phyloP scores from a whole-genome alignment of 2,797 vertebrate genomes.

The Graptemys geographica region DNA sequence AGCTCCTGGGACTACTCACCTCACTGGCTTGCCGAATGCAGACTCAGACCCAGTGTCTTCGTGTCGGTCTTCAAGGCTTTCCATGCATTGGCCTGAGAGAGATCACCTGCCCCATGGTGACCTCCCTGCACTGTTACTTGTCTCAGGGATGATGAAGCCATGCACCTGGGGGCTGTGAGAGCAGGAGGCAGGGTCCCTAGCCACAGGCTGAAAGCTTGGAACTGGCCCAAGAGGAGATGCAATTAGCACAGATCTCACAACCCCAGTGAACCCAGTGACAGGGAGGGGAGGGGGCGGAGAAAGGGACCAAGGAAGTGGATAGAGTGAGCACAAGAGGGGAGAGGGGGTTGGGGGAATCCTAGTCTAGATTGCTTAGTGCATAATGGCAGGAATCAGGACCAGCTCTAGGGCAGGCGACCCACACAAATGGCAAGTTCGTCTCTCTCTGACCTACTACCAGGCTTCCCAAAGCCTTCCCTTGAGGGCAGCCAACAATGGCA shows the following conservation, averaged over 20 bases:
- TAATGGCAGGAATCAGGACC: neutral
- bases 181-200: too few relatives aligned
- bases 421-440: constrained; percentile 39
- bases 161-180: too few relatives aligned
- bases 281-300: too few relatives aligned
- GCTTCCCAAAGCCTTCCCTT: neutral
- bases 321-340: neutral
- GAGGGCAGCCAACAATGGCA: neutral
- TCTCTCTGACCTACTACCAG: constrained; percentile 41
- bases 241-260: too few relatives aligned
- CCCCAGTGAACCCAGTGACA: too few relatives aligned
- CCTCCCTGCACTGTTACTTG: neutral
- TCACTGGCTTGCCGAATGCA: neutral
- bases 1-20: neutral
- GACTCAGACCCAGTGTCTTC: neutral
- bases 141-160: neutral
- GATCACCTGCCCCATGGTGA: neutral
- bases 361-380: neutral
- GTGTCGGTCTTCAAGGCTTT: neutral
- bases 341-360: neutral
- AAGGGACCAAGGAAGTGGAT: neutral
- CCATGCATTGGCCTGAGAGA: neutral
- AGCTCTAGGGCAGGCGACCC: neutral
- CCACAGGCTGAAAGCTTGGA: too few relatives aligned
- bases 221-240: too few relatives aligned